phyloP scores from a whole-genome alignment of 2,797 vertebrate genomes.

The Acanthurus tractus region DNA sequence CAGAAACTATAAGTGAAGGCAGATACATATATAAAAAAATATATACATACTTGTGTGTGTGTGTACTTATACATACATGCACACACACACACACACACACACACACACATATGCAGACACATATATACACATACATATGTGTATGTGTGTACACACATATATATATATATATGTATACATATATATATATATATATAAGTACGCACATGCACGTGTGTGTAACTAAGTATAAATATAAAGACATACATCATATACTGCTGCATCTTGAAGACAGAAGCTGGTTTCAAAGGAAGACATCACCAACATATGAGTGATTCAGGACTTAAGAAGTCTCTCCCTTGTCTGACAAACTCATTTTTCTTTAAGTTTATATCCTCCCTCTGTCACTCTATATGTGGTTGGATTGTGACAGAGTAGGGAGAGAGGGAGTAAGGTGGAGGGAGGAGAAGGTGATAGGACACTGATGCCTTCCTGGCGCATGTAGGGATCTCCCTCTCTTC shows the following conservation, averaged over 20 bases:
- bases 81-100: too few relatives aligned
- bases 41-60: neutral
- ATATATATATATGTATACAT: neutral
- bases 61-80: neutral
- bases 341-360: slow-evolving; percentile 44
- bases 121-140: neutral
- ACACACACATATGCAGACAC: too few relatives aligned
- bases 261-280: slow-evolving; percentile 42
- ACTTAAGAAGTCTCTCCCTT: slow-evolving; percentile 56
- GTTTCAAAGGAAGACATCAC: slow-evolving; percentile 66
- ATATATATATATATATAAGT: too few relatives aligned
- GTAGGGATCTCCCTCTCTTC: slow-evolving; percentile 68
- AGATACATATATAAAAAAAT: slow-evolving; percentile 10
- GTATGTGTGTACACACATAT: neutral
- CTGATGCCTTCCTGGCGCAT: slow-evolving; percentile 67
- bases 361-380: slow-evolving; percentile 52
- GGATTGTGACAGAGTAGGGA: slow-evolving; percentile 33
- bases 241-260: slow-evolving; percentile 4
- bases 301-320: slow-evolving; percentile 70
- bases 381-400: slow-evolving; percentile 39
- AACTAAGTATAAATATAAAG: too few relatives aligned
- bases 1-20: slow-evolving; percentile 35
- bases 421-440: slow-evolving; percentile 64
- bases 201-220: too few relatives aligned
- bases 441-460: slow-evolving; percentile 76